Percentiles rank a stretch among this genome's conserved stretches.
Evolutionary conservation across 2,797 vertebrate species (phyloP).

Genomic region (Liparis tanakae): DNA sequence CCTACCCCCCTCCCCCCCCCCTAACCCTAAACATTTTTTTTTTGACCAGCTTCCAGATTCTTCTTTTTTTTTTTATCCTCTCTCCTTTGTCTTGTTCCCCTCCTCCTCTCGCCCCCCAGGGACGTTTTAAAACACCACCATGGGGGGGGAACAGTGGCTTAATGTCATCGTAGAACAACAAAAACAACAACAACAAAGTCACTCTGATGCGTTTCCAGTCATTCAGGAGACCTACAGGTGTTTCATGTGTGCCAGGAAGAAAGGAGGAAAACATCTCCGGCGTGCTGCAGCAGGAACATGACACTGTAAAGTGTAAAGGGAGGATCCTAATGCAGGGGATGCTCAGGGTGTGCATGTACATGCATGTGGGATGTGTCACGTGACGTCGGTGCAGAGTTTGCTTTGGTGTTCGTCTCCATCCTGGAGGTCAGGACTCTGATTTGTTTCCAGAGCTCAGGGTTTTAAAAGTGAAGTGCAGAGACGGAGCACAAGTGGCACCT

Average conservation of each 20-base stretch:
- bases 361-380: conserved; percentile 21
- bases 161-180: conserved; percentile 44
- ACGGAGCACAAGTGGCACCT: conserved; percentile 77
- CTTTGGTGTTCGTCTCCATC: conserved; percentile 4
- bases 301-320: conserved; percentile 15
- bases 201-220: conserved; percentile 51
- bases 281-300: conserved; percentile 27
- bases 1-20: no score
- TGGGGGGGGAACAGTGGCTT: no score
- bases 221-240: conserved; percentile 52
- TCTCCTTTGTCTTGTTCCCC: conserved; percentile 51
- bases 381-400: conserved; percentile 3
- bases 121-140: no score
- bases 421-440: conserved; percentile 21
- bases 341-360: background rate
- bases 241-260: conserved; percentile 49
- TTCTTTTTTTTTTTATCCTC: conserved; percentile 45
- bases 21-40: no score
- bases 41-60: conserved; percentile 41
- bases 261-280: conserved; percentile 7
- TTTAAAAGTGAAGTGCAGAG: conserved; percentile 10
- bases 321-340: conserved; percentile 12
- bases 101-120: conserved; percentile 55
- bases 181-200: conserved; percentile 46
- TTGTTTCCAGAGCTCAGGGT: conserved; percentile 5